Percentiles rank a stretch among this genome's conserved stretches.
Conservation (phyloP, 1,140 invertebrate species). For the Aphaenogaster ashmeadi region DNA sequence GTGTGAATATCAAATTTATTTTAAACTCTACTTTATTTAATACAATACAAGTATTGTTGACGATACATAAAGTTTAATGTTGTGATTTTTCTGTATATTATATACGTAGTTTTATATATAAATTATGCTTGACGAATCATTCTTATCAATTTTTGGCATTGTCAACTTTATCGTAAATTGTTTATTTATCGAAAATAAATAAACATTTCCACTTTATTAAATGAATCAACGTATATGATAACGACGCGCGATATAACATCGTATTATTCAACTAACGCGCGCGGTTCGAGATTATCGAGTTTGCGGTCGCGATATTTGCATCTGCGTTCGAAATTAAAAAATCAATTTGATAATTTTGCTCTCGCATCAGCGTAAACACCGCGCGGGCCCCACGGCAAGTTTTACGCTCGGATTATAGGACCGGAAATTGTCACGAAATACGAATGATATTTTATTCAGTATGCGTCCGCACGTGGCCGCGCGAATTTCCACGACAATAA, state of each 20-base stretch:
- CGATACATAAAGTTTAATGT: neutral
- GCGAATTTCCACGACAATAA: conserved; percentile 45
- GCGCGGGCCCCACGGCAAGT: conserved; percentile 7
- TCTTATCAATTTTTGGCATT: neutral
- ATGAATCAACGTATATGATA: neutral
- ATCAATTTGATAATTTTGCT: conserved; percentile 54
- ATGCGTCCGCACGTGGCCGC: conserved; percentile 9
- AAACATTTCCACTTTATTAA: neutral
- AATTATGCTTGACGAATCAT: neutral
- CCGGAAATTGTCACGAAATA: conserved; percentile 47
- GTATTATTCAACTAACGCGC: conserved; percentile 19
- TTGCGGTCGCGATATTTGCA: conserved; percentile 11
- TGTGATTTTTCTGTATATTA: neutral
- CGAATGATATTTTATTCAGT: conserved; percentile 53
- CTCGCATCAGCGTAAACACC: neutral
- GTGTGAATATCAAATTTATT: neutral
- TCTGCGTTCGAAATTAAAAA: conserved; percentile 41
- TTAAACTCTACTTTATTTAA: neutral
- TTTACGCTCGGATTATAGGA: conserved; percentile 23
- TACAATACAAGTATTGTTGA: neutral
- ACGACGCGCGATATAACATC: neutral
- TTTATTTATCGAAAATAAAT: neutral
- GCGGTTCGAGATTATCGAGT: neutral
- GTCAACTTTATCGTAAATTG: neutral
- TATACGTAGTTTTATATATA: neutral